Base-by-base conservation (phyloP, 2,797 vertebrate species). In the Malurus splendens region DNA sequence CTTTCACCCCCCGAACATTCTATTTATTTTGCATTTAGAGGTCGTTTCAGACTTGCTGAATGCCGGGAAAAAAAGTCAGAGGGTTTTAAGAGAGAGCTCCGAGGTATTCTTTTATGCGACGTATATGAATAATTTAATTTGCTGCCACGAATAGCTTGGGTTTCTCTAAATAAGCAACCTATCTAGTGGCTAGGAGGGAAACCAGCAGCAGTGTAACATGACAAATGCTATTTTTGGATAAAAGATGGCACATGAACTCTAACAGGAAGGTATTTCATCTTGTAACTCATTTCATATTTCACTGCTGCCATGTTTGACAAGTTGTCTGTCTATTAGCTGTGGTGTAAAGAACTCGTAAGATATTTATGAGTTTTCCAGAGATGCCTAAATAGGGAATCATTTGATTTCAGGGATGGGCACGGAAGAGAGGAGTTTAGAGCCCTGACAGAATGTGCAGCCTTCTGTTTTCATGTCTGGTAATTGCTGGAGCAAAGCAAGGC, bases 61-160 rank as follows among this genome's bases (percentile, higher is more conserved):
- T 66, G 56, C 57, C 70, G 75, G 68, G 47, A 47, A 89, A 36
- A 82, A 82, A 82, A 90, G 45, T 74, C 67, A 71, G 55, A 56
- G 13, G n/a, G 30, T 42, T 91, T 95, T 78, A 90, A 90, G 85
- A 90, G 74, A 74, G 62, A 83, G 45, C 80, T 68, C 56, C 33
- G 90, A 87, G 87, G 44, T 66, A 81, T 64, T 92, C 51, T 93
- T 94, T 95, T 86, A 90, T 71, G 78, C 5, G 12, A 90, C 7
- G 30, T 27, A 56, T 51, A 90, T 89, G 78, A 95, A 94, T 94
- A 95, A 96, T 93, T 95, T 72, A 93, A 94, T 86, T 88, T 91
- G 77, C 45, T 87, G 59, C 80, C 86, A 92, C 81, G 77, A 87
- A 68, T 87, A 95, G 60, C 80, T 79, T 83, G 45, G 18, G 11